phyloP scores from a whole-genome alignment of 2,797 vertebrate species.

The Pyrocephalus nanus region DNA sequence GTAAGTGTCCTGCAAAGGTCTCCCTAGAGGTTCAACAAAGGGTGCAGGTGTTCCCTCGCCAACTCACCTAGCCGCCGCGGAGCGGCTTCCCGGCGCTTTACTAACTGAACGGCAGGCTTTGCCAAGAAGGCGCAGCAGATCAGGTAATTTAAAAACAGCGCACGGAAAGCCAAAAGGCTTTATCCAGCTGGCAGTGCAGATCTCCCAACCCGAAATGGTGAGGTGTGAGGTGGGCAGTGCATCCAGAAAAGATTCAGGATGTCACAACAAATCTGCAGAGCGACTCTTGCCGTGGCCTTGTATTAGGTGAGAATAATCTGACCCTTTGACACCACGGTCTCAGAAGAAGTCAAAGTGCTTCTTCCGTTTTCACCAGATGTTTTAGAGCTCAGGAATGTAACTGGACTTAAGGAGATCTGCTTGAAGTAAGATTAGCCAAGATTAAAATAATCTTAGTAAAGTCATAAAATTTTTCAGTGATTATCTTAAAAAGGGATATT shows the following conservation, averaged over 20 bases:
- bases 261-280: not conserved
- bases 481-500: not conserved
- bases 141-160: not conserved
- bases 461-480: not conserved
- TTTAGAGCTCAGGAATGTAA: not conserved
- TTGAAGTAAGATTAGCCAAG: not conserved
- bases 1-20: not conserved
- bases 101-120: not conserved
- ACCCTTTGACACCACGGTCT: not conserved
- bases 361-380: not conserved
- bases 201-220: not conserved
- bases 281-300: not conserved
- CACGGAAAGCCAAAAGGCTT: not conserved
- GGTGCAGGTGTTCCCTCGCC: not conserved
- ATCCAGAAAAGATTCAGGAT: not conserved
- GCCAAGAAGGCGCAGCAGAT: not conserved
- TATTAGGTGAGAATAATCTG: not conserved
- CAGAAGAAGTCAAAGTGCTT: not conserved
- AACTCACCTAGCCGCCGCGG: not conserved
- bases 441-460: not conserved
- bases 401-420: not conserved
- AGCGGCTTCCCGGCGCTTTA: not conserved
- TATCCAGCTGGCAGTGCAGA: not conserved
- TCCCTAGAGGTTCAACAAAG: not conserved
- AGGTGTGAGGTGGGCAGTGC: accelerated